phyloP scores from a whole-genome alignment of 2,113 vertebrate species.

The Rhea americana region DNA sequence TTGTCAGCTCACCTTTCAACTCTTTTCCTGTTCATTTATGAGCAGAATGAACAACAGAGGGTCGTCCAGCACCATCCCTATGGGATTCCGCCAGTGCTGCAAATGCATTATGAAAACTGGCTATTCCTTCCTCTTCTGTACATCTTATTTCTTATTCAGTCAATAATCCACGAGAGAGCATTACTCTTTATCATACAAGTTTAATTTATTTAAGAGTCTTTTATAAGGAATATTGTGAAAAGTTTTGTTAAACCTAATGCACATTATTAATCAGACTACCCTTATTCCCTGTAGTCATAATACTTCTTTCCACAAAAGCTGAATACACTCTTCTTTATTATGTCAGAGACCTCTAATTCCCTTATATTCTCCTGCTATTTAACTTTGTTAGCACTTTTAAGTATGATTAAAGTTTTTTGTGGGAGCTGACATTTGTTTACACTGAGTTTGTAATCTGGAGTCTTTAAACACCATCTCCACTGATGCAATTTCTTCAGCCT shows the following conservation, averaged over 20 bases:
- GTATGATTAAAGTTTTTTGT: neutral
- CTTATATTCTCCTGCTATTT: neutral
- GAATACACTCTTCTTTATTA: neutral
- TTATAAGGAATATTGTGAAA: neutral
- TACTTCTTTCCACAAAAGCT: neutral
- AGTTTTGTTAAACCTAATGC: neutral
- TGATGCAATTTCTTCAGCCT: neutral
- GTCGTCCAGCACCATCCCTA: neutral
- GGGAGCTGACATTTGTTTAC: neutral
- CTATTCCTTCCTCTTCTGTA: neutral
- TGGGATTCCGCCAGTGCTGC: neutral
- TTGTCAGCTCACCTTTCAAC: neutral
- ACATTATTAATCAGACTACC: neutral
- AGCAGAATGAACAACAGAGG: neutral
- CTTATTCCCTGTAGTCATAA: neutral
- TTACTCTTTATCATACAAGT: neutral
- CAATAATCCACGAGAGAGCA: neutral
- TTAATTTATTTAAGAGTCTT: neutral
- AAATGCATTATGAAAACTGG: neutral
- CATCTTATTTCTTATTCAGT: neutral
- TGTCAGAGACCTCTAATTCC: neutral
- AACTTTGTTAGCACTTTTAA: neutral
- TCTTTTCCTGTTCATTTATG: neutral
- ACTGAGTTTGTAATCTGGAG: neutral
- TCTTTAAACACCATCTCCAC: neutral